Base-by-base conservation (phyloP, 2,888 invertebrate genomes). In the Phyto melanocephala region DNA sequence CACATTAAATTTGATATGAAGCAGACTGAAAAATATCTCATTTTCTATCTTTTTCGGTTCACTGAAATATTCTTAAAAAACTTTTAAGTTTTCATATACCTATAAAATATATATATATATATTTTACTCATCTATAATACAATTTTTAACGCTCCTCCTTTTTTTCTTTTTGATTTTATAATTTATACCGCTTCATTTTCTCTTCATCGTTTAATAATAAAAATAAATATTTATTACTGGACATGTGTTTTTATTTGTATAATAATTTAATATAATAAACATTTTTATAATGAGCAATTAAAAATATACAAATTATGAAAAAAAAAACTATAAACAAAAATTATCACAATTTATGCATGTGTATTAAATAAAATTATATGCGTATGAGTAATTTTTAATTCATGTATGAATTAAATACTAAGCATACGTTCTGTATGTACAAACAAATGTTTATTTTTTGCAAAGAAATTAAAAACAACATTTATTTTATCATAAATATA, bases 201-300 rank as follows among this genome's bases (percentile, higher is more conserved):
- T 11, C 42, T 52, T 74, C 52, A 62, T 52, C n/a, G 33, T 54
- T 42, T 22, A 33, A 63, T 40, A 63, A 54, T 33, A 42, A 33
- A 52, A 62, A 74, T 74, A 52, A 74, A 74, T 63, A n/a, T 52
- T 72, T 62, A 72, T 54, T 33, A 33, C 20, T 15, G 22, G 42
- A 56, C 22, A 45, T 75, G 35, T 45, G 22, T 35, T 63, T 24
- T 63, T 24, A 56, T 45, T 13, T 56, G 11, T 13, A 28, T n/a
- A 28, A 28, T 28, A 7, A 20, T 13, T 74, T 50, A 10, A 11
- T 22, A 54, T 42, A 63, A 63, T 42, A 20, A 63, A 63, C 15
- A 42, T 17, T 2, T 2, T 11, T 17, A 22, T 52, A 42, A 33
- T 56, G 72, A 24, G 7, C 40, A 22, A 50, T 62, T 72, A 17